Base-by-base conservation (phyloP, 1,140 invertebrate species). In the Meteorus sp. region DNA sequence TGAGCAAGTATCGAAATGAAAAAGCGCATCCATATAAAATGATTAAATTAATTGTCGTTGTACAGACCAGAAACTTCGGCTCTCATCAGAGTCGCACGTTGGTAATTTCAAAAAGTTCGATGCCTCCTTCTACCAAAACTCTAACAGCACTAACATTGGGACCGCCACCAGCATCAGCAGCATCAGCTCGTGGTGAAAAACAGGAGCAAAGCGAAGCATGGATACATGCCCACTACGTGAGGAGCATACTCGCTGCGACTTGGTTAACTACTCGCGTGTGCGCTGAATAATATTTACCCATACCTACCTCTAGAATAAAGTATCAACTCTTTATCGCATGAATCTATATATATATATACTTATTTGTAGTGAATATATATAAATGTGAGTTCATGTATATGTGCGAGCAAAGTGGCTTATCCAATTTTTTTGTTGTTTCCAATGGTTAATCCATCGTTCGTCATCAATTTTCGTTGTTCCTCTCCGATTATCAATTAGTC, bases 191-290 rank as follows among this genome's bases (percentile, higher is more conserved):
- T 39, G 41, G 56, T 58, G 50, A 52, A 59, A 62, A 62, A 55
- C 53, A 51, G 15, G 61, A 59, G 61, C 35, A 59, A 54, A 55
- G 43, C 55, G 53, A 53, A 41, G 41, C 47, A 52, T 55, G 33
- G 56, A 62, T 62, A 62, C 56, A 62, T 62, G 48, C 47, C 57
- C 29, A 33, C 52, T 56, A 62, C 61, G 61, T 62, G 61, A 62
- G 56, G 45, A 59, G 56, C 54, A 62, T 62, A 62, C 59, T 59
- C 50, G 55, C 25, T 22, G 29, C 11, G 15, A 57, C 50, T 59
- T 51, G 52, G 61, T 62, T 62, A 62, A 62, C 56, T 62, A 59
- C 58, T 56, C 45, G 52, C 57, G 55, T 59, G 61, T 62, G 61
- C 55, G 33, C 61, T 55, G 56, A 56, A 50, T 59, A 54, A 55